Percentiles rank a stretch among this genome's conserved stretches.
These are phyloP conservation scores for Zaprionus camerounensis DNA, from an alignment of 1,140 invertebrate genomes.

Conservation along the genomic window DNA sequence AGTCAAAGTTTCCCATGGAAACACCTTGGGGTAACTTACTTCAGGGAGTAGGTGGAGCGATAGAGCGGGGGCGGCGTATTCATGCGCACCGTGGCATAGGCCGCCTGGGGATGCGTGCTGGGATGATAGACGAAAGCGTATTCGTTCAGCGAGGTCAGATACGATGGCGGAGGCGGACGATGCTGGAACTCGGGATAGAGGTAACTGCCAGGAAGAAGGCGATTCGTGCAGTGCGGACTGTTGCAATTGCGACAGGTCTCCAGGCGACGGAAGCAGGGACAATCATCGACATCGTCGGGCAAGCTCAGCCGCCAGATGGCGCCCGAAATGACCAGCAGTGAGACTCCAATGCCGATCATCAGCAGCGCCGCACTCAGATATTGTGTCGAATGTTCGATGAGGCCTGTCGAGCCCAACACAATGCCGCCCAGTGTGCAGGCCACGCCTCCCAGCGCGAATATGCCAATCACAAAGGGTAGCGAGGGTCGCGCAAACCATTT, in stretches of 20 bases:
- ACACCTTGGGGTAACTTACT: constrained; percentile 46
- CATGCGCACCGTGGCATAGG: constrained; percentile 55
- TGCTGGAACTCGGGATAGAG: constrained; percentile 80
- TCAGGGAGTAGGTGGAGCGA: constrained; percentile 74
- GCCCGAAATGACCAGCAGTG: constrained; percentile 75
- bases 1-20: background rate
- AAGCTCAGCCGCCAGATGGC: constrained; percentile 78
- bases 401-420: constrained; percentile 76
- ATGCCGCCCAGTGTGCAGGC: constrained; percentile 80
- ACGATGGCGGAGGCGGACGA: constrained; percentile 78
- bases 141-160: constrained; percentile 77
- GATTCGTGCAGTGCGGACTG: constrained; percentile 75
- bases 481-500: constrained; percentile 80
- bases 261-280: constrained; percentile 71
- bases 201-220: constrained; percentile 61
- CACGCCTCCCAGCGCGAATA: constrained; percentile 78
- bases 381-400: constrained; percentile 80
- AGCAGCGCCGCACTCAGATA: constrained; percentile 78
- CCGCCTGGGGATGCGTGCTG: constrained; percentile 40
- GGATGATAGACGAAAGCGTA: constrained; percentile 72
- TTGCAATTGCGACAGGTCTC: constrained; percentile 79
- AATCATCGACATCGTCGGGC: constrained; percentile 73
- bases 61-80: constrained; percentile 80
- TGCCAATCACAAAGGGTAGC: constrained; percentile 80
- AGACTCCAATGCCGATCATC: constrained; percentile 82